These are phyloP conservation scores for Megaceryle alcyon DNA, from an alignment of 2,797 vertebrate species.

Conservation along the genomic window DNA sequence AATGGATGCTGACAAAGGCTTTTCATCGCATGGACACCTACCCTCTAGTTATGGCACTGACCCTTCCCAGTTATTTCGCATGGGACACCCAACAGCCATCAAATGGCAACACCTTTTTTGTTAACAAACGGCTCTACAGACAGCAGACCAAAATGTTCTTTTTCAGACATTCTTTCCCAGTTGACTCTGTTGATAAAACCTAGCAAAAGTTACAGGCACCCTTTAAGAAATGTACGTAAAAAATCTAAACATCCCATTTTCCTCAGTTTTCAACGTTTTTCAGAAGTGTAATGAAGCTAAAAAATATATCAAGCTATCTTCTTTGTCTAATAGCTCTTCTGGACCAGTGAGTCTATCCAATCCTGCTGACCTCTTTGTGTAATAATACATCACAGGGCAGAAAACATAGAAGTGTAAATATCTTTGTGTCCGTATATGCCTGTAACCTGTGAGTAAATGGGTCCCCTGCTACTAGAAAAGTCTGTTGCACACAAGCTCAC, in stretches of 20 bases:
- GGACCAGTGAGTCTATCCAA: background rate
- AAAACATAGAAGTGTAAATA: background rate
- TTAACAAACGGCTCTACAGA: background rate
- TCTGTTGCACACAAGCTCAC: background rate
- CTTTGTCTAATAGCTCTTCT: background rate
- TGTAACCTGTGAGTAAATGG: background rate
- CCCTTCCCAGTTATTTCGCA: background rate
- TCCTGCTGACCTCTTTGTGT: background rate
- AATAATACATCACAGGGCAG: background rate
- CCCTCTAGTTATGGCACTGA: background rate
- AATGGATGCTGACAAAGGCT: background rate
- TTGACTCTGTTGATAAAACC: background rate
- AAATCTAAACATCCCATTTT: background rate
- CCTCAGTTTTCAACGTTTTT: background rate
- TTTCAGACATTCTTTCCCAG: background rate
- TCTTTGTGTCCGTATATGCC: background rate
- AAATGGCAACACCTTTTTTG: background rate
- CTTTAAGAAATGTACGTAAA: background rate
- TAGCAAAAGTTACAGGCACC: background rate
- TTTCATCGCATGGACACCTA: fast-evolving
- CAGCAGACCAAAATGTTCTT: background rate
- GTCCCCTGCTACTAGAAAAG: background rate
- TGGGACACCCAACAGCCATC: background rate
- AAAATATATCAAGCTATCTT: slow-evolving; percentile 17
- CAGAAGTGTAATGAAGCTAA: background rate